phyloP scores from a whole-genome alignment of 1,140 invertebrate species.

The Nebria ingens region DNA sequence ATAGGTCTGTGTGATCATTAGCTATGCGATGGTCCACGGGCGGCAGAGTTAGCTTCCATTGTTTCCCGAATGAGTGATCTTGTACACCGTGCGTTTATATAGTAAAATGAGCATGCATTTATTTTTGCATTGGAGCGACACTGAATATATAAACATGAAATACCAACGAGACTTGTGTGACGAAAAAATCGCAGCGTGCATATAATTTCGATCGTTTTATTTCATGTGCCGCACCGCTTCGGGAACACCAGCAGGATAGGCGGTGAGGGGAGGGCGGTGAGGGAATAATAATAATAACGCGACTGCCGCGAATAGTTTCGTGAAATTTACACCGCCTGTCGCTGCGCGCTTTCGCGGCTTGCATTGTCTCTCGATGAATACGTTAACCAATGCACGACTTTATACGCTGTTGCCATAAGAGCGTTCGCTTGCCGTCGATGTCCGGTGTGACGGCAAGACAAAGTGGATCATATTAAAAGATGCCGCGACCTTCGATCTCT shows the following conservation, averaged over 20 bases:
- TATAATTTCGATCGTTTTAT: slow-evolving; percentile 34
- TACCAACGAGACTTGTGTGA: slow-evolving; percentile 28
- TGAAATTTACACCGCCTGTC: slow-evolving; percentile 28
- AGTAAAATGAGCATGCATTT: not conserved
- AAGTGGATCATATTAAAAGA: too few relatives aligned
- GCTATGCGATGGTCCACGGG: not conserved
- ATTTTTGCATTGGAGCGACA: not conserved
- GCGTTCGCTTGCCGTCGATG: not conserved
- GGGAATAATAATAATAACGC: slow-evolving; percentile 5
- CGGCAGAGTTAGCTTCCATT: not conserved
- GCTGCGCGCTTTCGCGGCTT: slow-evolving; percentile 20
- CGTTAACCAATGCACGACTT: slow-evolving; percentile 20
- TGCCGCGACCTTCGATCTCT: too few relatives aligned
- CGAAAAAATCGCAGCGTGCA: slow-evolving; percentile 32
- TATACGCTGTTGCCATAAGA: not conserved
- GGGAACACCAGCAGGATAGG: slow-evolving; percentile 3
- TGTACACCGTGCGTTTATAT: not conserved
- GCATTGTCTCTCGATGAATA: slow-evolving; percentile 33
- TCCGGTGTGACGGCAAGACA: slow-evolving; percentile 15
- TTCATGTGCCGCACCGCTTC: slow-evolving; percentile 21
- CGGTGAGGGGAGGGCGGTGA: slow-evolving; percentile 7
- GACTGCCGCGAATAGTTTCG: slow-evolving; percentile 29
- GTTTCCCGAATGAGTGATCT: not conserved
- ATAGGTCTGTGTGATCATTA: not conserved
- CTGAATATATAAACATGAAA: slow-evolving; percentile 33